Conservation (phyloP, 2,113 vertebrate species). For the Saguinus imperator region DNA sequence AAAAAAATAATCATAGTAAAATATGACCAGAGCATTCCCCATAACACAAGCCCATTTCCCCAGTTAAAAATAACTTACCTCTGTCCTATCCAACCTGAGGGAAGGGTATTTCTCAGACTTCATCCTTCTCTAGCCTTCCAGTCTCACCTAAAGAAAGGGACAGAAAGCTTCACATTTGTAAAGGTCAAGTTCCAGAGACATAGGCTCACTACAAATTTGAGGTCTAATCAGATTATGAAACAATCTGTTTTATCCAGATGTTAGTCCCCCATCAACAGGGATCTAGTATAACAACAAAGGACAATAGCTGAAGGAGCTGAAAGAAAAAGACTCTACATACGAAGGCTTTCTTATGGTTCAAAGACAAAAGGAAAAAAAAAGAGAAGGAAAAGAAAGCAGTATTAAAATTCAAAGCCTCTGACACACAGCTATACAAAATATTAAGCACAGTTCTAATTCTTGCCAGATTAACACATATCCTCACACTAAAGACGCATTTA, state of each 20-base stretch:
- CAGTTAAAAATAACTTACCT: neutral
- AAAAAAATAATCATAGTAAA: neutral
- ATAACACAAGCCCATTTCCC: neutral
- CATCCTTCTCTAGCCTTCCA: neutral
- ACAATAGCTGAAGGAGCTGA: neutral
- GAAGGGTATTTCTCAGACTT: neutral
- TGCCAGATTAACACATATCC: neutral
- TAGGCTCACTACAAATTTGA: neutral
- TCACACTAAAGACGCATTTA: neutral
- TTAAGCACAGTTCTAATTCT: neutral
- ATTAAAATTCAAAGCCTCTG: neutral
- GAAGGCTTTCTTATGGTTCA: neutral
- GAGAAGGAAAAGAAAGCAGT: neutral
- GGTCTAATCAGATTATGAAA: neutral
- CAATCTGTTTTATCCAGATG: neutral
- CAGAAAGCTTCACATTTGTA: neutral
- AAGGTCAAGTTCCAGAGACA: neutral
- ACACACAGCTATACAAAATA: neutral
- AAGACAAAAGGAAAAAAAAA: neutral
- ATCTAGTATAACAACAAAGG: neutral
- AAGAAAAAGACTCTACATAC: neutral
- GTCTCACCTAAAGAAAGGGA: neutral
- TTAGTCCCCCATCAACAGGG: neutral
- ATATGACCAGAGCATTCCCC: neutral
- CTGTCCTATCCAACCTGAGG: neutral